Base-by-base conservation (phyloP, 2,113 vertebrate species). In the Phyllopteryx taeniolatus region DNA sequence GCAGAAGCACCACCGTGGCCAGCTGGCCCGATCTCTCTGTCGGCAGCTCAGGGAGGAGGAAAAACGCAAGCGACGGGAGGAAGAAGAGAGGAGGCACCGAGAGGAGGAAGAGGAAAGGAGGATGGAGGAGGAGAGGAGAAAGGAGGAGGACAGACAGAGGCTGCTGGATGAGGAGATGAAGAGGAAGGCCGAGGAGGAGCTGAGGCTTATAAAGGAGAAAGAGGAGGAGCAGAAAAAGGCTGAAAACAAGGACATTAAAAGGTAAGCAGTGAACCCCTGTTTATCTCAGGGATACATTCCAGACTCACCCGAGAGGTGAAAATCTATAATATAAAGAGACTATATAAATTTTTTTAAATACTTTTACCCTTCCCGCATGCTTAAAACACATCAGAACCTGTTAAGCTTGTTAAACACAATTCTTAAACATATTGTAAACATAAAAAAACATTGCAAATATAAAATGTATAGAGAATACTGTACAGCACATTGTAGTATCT, bases 1-100 rank as follows among this genome's bases (percentile, higher is more conserved):
- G 73, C 96, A 97, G 91, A 97, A 94, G 74, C 93, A 96, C 83
- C 93, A 86, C 85, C 90, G 96, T 8, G 95, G 95, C 31, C 91
- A 77, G 82, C 86, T 90, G 73, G 94, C 94, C 27, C 93, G 96
- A 4, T 77, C 84, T 63, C 86, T 93, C 81, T 88, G 83, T 79
- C 91, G 51, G 71, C 90, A 93, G 64, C 93, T 96, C 81, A 85
- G 76, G 70, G 93, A 93, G 80, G 84, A 87, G 79, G 91, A 93
- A 85, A 93, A 94, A 74, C 82, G 86, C 80, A 68, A 68, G 77
- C 71, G 74, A 75, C 76, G 85, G 83, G 88, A 84, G 89, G 82
- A 43, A 83, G 80, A 80, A 68, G 86, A 79, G 77, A 68, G 71
- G 67, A 82, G 76, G 63, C 76, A 61, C 60, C 14, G 33, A 63